Evolutionary conservation across 2,113 vertebrate genomes (phyloP).

Genomic region (Motacilla alba): DNA sequence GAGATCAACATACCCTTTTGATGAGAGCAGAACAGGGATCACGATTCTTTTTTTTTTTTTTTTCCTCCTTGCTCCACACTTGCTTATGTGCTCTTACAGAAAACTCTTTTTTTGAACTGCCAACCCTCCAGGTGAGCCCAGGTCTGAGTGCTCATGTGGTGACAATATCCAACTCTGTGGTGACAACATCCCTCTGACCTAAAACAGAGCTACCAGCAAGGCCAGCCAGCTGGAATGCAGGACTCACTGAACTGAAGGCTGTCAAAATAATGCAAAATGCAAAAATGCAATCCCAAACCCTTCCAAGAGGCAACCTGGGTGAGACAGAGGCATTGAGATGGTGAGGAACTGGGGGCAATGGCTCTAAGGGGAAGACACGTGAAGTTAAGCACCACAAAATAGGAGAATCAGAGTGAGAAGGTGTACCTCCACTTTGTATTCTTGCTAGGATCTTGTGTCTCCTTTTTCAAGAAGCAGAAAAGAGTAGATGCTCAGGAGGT

Average conservation of each 20-base stretch:
- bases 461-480: neutral
- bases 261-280: neutral
- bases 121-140: neutral
- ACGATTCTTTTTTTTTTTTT: neutral
- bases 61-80: neutral
- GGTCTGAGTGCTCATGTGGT: neutral
- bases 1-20: neutral
- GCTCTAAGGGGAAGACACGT: neutral
- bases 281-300: neutral
- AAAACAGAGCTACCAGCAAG: neutral
- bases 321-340: neutral
- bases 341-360: neutral
- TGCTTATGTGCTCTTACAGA: neutral
- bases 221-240: neutral
- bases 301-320: neutral
- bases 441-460: neutral
- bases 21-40: slow-evolving; percentile 3
- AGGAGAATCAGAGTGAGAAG: neutral
- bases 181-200: neutral
- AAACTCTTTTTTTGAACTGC: neutral
- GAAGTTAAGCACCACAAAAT: neutral
- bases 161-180: neutral
- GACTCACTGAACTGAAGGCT: neutral
- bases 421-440: neutral
- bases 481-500: neutral